phyloP scores from a whole-genome alignment of 2,888 invertebrate species.

The Nephrotoma flavescens region DNA sequence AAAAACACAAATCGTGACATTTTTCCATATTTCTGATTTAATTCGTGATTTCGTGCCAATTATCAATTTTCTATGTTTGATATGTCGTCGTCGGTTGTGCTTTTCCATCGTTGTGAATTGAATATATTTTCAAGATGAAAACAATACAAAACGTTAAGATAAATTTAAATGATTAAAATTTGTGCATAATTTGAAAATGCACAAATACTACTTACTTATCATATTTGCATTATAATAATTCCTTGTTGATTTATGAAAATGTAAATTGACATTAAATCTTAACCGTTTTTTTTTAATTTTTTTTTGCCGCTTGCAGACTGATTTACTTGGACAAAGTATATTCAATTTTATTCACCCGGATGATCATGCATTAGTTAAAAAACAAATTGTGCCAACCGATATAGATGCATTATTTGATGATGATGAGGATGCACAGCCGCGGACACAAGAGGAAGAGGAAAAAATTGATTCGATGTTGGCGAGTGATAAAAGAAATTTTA shows the following conservation, averaged over 20 bases:
- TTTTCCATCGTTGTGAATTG: not conserved
- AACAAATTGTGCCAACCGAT: conserved; percentile 43
- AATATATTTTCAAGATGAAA: not conserved
- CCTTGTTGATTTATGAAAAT: not conserved
- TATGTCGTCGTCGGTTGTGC: not conserved
- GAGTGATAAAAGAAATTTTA: conserved; percentile 40
- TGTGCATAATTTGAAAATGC: not conserved
- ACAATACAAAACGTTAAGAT: not conserved
- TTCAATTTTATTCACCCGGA: conserved; percentile 68
- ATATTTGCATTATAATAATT: not conserved
- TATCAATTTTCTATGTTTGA: not conserved
- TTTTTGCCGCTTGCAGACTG: conserved; percentile 42
- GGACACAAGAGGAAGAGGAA: conserved; percentile 29
- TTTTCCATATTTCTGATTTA: conserved; percentile 7
- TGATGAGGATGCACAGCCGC: conserved; percentile 32
- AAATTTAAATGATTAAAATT: not conserved
- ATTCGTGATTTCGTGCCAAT: conserved; percentile 13
- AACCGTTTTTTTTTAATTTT: not conserved
- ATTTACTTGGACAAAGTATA: conserved; percentile 67
- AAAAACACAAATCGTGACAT: conserved; percentile 10
- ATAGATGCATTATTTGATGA: conserved; percentile 29
- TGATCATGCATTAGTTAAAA: conserved; percentile 57
- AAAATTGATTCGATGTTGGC: conserved; percentile 25
- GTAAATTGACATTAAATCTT: not conserved
- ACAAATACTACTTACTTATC: not conserved